Conservation (phyloP, 2,113 vertebrate genomes). For the Sylvilagus bachmani region DNA sequence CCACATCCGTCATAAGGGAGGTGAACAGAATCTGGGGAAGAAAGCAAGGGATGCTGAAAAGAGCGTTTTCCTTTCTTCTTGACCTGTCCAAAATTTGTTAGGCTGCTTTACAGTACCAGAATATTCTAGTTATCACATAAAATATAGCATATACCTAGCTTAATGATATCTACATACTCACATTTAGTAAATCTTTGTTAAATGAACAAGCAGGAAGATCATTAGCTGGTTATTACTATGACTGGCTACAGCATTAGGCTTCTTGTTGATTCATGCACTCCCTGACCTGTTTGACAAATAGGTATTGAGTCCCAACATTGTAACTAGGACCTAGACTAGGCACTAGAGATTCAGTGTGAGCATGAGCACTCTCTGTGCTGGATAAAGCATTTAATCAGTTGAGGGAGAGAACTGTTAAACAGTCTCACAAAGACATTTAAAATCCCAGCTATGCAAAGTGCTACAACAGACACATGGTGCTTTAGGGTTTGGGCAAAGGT, state of each 20-base stretch:
- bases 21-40: constrained; percentile 49
- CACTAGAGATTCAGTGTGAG: background rate
- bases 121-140: constrained; percentile 36
- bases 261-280: background rate
- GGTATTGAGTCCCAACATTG: background rate
- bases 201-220: background rate
- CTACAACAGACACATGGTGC: background rate
- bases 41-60: background rate
- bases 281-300: background rate
- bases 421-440: background rate
- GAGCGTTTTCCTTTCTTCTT: constrained; percentile 40
- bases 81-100: background rate
- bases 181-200: background rate
- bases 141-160: background rate
- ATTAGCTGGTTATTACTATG: background rate
- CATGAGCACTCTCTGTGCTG: background rate
- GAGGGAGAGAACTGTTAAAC: background rate
- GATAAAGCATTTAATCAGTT: background rate
- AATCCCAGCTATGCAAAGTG: background rate
- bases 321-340: background rate
- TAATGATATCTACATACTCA: background rate
- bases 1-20: constrained; percentile 12
- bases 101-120: background rate
- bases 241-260: background rate
- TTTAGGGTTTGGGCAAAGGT: background rate